Base-by-base conservation (phyloP, 2,113 vertebrate genomes). In the Ochotona curzoniae region DNA sequence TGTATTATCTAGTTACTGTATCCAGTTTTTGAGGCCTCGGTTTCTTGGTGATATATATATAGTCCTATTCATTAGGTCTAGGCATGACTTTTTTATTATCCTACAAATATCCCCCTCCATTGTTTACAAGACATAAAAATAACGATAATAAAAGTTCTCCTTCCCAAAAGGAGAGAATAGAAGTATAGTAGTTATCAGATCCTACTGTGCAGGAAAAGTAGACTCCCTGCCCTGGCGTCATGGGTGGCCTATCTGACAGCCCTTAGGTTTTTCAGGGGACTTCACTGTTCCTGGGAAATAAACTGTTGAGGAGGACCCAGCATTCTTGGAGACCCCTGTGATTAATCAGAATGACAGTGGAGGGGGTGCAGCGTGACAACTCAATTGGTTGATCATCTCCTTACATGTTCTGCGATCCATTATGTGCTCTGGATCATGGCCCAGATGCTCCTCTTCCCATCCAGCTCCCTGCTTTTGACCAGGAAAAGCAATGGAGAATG, bases 281-380 rank as follows among this genome's bases (percentile, higher is more conserved):
- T 92, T 82, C 85, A 38, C 63, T 94, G 74, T 95, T 44, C 78
- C 80, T 64, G 38, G 26, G 83, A 94, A 85, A 60, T 81, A 61
- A 82, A 83, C 89, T 86, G 89, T 21, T 83, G 71, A 91, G 64
- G 44, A 44, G 35, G 25, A 18, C 38, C 47, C 26, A 71, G 64
- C 26, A 57, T 84, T 44, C 28, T 89, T 93, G 15, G 88, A 81
- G 75, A 74, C 32, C 32, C 84, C 32, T 75, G 14, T 89, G 51
- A 83, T 91, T 60, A 64, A 70, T 89, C 44, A 89, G 47, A 90
- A 80, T 87, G 89, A 83, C 25, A 35, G 2, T 86, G 15, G 6
- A 20, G 30, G 10, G 38, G 38, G 38, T 44, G 38, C 38, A 44
- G 38, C 38, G 6, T 44, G 38, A 44, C 38, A 44, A 6, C 38